A percentile compares a stretch with the other conserved stretches of the same genome.
Conservation (phyloP, 2,888 invertebrate species). For the Rhabditoides inermis region DNA sequence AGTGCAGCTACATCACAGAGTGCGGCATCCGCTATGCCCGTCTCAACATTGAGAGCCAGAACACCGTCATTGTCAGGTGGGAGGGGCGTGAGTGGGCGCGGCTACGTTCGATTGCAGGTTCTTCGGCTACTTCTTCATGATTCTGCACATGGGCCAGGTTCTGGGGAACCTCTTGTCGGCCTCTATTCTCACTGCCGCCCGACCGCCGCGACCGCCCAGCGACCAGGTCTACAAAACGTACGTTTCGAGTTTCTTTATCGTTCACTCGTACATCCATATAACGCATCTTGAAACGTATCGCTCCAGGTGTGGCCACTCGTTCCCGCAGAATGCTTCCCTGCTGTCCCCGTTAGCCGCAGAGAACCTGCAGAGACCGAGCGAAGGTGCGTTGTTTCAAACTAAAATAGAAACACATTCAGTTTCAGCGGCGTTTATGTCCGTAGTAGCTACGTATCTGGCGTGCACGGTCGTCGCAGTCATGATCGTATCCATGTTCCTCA, state of each 20-base stretch:
- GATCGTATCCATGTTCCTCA: conserved; percentile 77
- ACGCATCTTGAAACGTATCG: background rate
- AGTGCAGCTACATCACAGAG: conserved; percentile 90
- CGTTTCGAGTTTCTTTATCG: conserved; percentile 8
- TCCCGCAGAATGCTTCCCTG: conserved; percentile 30
- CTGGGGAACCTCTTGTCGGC: conserved; percentile 95
- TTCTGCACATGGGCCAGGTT: conserved; percentile 88
- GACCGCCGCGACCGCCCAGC: conserved; percentile 12
- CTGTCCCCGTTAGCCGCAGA: conserved; percentile 20
- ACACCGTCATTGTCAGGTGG: conserved; percentile 74
- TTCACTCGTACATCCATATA: too few species aligned
- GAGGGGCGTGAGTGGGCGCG: too few species aligned
- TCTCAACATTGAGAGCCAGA: conserved; percentile 65
- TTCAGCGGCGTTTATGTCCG: too few species aligned
- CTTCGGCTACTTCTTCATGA: conserved; percentile 96
- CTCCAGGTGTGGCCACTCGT: conserved; percentile 44
- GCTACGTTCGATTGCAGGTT: conserved; percentile 62
- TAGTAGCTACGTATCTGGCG: conserved; percentile 79
- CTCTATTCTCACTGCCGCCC: conserved; percentile 38
- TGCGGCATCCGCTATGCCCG: conserved; percentile 83
- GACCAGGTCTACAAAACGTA: conserved; percentile 38
- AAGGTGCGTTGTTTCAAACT: conserved; percentile 56
- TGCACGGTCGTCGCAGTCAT: conserved; percentile 77
- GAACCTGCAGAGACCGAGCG: conserved; percentile 69
- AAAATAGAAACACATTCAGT: background rate